These are phyloP conservation scores for Drosophila athabasca DNA, from an alignment of 1,140 invertebrate genomes.

Conservation along the genomic window DNA sequence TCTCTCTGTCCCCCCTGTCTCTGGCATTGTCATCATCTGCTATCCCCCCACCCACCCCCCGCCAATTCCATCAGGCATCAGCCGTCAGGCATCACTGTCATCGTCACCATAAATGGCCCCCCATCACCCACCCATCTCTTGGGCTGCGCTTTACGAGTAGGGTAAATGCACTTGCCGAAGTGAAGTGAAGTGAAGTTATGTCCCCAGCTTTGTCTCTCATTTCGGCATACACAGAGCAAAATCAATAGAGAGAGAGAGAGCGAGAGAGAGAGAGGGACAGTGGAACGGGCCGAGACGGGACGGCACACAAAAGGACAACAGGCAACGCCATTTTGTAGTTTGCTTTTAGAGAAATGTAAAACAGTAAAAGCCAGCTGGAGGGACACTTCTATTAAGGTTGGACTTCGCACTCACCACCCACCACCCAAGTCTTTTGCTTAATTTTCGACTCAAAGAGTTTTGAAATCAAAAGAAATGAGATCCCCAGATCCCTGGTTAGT, in stretches of 20 bases:
- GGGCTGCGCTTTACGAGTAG: conserved; percentile 14
- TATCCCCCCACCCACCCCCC: conserved; percentile 6
- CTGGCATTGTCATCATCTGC: conserved; percentile 23
- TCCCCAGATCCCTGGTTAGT: too few relatives aligned
- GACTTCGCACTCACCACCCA: too few relatives aligned
- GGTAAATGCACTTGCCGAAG: conserved; percentile 60
- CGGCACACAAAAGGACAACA: conserved; percentile 58
- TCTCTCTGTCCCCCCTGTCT: too few relatives aligned
- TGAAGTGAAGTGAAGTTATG: conserved; percentile 5
- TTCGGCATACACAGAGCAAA: conserved; percentile 38
- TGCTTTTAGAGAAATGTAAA: not conserved
- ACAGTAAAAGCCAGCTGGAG: not conserved
- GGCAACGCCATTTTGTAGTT: conserved; percentile 42
- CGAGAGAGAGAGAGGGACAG: too few relatives aligned
- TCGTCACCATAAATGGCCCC: conserved; percentile 54
- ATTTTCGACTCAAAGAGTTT: too few relatives aligned
- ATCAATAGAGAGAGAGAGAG: conserved; percentile 40
- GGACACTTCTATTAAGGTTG: conserved; percentile 5
- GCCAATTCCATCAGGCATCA: not conserved
- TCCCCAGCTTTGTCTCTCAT: conserved; percentile 26
- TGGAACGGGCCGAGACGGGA: too few relatives aligned
- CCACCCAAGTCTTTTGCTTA: too few relatives aligned
- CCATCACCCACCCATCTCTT: conserved; percentile 12
- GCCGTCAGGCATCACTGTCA: conserved; percentile 4
- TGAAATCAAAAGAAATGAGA: too few relatives aligned